These are phyloP conservation scores for Oriolus oriolus DNA, from an alignment of 2,113 vertebrate species.

Conservation along the genomic window DNA sequence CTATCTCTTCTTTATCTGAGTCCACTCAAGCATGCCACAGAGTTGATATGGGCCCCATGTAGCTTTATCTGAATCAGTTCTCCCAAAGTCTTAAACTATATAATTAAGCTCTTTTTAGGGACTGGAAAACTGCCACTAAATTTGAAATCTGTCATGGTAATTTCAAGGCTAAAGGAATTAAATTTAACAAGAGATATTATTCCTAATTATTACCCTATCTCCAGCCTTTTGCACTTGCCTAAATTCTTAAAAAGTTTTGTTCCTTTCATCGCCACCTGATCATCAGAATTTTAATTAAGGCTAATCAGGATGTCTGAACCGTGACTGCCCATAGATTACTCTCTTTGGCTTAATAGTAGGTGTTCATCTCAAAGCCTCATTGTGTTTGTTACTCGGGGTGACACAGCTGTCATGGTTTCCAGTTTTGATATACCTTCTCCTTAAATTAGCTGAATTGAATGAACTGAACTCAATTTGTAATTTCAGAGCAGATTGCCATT, in stretches of 20 bases:
- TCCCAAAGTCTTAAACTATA: neutral
- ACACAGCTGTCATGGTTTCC: neutral
- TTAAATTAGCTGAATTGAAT: neutral
- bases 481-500: neutral
- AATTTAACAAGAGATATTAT: slow-evolving; percentile 35
- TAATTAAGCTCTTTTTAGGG: slow-evolving; percentile 37
- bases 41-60: neutral
- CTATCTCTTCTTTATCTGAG: neutral
- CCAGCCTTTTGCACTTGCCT: neutral
- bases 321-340: neutral
- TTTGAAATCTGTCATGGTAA: slow-evolving; percentile 55
- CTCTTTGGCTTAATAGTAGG: neutral
- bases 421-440: neutral
- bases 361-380: neutral
- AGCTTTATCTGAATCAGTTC: slow-evolving; percentile 14
- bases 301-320: slow-evolving; percentile 2
- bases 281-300: slow-evolving; percentile 37
- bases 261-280: slow-evolving; percentile 1
- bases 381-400: neutral
- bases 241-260: slow-evolving; percentile 5
- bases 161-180: slow-evolving; percentile 50
- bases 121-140: slow-evolving; percentile 41
- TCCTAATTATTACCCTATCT: slow-evolving; percentile 28
- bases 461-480: neutral
- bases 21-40: neutral